These are phyloP conservation scores for Dysmachus trigonus DNA, from an alignment of 2,888 invertebrate genomes.

Conservation along the genomic window DNA sequence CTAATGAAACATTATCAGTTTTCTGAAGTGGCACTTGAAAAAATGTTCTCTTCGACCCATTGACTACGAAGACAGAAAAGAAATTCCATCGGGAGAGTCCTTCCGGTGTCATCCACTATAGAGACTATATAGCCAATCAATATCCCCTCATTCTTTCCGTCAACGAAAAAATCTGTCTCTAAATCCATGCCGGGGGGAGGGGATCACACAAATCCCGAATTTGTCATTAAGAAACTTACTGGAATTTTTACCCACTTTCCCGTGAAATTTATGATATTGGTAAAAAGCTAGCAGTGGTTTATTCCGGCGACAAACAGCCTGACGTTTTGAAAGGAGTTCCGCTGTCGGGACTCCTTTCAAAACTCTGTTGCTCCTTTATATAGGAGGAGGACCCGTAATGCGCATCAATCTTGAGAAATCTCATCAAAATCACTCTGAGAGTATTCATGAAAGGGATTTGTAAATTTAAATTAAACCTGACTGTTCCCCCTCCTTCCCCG, in stretches of 20 bases:
- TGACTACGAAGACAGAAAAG: not conserved
- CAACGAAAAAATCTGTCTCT: not conserved
- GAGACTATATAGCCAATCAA: not conserved
- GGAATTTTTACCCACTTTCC: not conserved
- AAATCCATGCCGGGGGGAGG: not conserved
- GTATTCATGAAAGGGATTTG: slow-evolving; percentile 17
- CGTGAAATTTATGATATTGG: slow-evolving; percentile 11
- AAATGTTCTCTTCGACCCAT: not conserved
- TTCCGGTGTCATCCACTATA: not conserved
- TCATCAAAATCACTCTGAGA: not conserved
- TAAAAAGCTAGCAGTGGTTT: not conserved
- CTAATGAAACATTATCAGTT: not conserved
- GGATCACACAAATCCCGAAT: not conserved
- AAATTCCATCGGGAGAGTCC: not conserved
- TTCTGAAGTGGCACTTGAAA: not conserved
- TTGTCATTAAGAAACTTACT: not conserved
- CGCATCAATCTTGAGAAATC: slow-evolving; percentile 12
- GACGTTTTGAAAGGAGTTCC: not conserved
- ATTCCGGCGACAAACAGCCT: not conserved
- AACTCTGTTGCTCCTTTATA: slow-evolving; percentile 2
- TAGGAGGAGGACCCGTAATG: not conserved
- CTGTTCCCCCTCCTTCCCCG: not conserved
- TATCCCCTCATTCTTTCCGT: not conserved
- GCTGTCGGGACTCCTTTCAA: not conserved
- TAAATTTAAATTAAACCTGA: slow-evolving; percentile 15